Base-by-base conservation (phyloP, 2,797 vertebrate genomes). In the Smutsia temminckii region DNA sequence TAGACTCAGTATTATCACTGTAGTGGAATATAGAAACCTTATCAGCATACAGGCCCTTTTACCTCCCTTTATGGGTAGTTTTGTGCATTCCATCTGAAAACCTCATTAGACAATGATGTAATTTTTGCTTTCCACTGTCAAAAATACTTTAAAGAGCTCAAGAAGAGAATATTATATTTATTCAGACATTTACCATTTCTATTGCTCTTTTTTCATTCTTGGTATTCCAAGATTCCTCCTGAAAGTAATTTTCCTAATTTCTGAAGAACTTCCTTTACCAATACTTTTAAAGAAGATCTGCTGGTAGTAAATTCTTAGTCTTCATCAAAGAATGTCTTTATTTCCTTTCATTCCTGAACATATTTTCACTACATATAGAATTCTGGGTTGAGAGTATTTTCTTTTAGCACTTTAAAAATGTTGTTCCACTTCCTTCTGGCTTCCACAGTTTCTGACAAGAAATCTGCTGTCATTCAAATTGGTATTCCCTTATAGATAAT, bases 321-420 rank as follows among this genome's bases (percentile, higher is more conserved):
- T 87, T 92, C 32, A 71, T 72, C 34, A 63, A 34, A 86, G 42
- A 95, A 83, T 71, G 61, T 61, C 63, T 92, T 92, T 77, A 83
- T 72, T 88, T 88, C 64, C 16, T n/a, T 91, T 90, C 20, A 32
- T 81, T 90, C 51, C 27, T 72, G 32, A 86, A 83, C 10, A 29
- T 68, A n/a, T 83, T 87, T 79, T 32, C 49, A 61, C 16, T 40
- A 16, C 40, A 25, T 77, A 69, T 13, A 83, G 40, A 86, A 49
- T 55, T 71, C 32, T 77, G n/a, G n/a, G 6, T 80, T 85, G 37
- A 69, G 27, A 34, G 32, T 51, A 53, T 83, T 79, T 16, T 77
- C 13, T 51, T 72, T 61, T 14, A 72, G 21, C 21, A 61, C 51
- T 51, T 94, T 53, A 40, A 55, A 85, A 42, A 32, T 87, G 18